Conservation (phyloP, 1,140 invertebrate genomes). For the Procambarus clarkii region DNA sequence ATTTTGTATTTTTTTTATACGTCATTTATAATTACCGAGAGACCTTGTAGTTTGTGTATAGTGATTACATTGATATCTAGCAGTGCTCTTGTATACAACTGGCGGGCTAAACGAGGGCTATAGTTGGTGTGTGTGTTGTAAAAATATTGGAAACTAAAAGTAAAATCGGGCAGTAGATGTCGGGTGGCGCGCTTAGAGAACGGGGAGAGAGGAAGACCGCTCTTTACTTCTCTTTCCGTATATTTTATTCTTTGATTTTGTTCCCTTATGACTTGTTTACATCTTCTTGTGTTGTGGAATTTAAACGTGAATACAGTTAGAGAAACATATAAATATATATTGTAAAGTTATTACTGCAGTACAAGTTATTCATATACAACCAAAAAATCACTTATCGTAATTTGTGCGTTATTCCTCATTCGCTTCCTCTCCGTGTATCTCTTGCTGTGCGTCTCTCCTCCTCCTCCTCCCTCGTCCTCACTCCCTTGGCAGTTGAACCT, state of each 20-base stretch:
- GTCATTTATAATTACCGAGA: background rate
- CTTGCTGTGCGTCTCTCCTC: background rate
- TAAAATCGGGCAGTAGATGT: slow-evolving; percentile 58
- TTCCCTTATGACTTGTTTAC: background rate
- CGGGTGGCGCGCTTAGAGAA: slow-evolving; percentile 57
- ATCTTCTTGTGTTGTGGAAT: background rate
- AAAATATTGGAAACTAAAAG: slow-evolving; percentile 4
- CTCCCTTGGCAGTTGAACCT: slow-evolving; percentile 63
- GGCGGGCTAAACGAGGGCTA: background rate
- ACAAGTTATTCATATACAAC: background rate
- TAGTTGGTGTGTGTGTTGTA: background rate
- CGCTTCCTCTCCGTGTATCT: slow-evolving; percentile 51
- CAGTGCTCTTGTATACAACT: background rate
- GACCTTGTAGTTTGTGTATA: background rate
- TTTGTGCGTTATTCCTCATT: slow-evolving; percentile 54
- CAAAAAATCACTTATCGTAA: slow-evolving; percentile 11
- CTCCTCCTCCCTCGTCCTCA: slow-evolving; percentile 16
- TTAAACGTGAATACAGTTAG: background rate
- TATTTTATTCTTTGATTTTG: slow-evolving; percentile 16
- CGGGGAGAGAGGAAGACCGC: slow-evolving; percentile 47
- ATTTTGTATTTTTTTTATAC: slow-evolving; percentile 46
- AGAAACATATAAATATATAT: background rate
- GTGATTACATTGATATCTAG: background rate
- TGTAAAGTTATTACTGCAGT: background rate
- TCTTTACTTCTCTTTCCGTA: slow-evolving; percentile 46